Percentiles rank a stretch among this genome's conserved stretches.
These are phyloP conservation scores for Griposia aprilina DNA, from an alignment of 2,888 invertebrate species.

Conservation along the genomic window DNA sequence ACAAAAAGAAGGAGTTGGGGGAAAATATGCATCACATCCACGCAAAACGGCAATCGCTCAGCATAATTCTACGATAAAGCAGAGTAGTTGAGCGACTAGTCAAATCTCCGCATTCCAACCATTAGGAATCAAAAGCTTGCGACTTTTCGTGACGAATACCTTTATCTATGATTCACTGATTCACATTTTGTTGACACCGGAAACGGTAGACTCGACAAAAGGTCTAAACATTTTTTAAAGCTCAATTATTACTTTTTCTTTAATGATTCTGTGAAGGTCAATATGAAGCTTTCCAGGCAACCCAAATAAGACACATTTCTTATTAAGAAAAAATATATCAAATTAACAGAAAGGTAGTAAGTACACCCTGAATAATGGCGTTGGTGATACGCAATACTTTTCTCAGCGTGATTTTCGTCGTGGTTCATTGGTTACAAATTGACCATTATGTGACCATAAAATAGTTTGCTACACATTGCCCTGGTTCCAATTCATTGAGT, in stretches of 20 bases:
- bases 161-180: background rate
- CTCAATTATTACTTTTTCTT: background rate
- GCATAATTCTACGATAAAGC: too few species aligned
- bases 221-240: too few species aligned
- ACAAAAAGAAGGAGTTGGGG: too few species aligned
- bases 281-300: background rate
- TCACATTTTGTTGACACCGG: background rate
- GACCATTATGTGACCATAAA: slow-evolving; percentile 35
- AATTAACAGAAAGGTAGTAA: background rate
- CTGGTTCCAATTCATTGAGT: background rate
- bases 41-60: too few species aligned
- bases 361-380: slow-evolving; percentile 15
- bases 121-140: background rate
- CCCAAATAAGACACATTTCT: background rate
- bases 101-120: background rate
- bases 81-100: background rate
- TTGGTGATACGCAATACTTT: slow-evolving; percentile 38
- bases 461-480: background rate
- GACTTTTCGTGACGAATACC: background rate
- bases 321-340: background rate
- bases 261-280: background rate
- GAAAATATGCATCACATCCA: too few species aligned
- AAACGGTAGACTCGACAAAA: background rate
- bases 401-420: slow-evolving; percentile 53
- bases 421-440: slow-evolving; percentile 53